Conservation (phyloP, 35 echinoderm and acorn worm genomes). For the Anneissia japonica region DNA sequence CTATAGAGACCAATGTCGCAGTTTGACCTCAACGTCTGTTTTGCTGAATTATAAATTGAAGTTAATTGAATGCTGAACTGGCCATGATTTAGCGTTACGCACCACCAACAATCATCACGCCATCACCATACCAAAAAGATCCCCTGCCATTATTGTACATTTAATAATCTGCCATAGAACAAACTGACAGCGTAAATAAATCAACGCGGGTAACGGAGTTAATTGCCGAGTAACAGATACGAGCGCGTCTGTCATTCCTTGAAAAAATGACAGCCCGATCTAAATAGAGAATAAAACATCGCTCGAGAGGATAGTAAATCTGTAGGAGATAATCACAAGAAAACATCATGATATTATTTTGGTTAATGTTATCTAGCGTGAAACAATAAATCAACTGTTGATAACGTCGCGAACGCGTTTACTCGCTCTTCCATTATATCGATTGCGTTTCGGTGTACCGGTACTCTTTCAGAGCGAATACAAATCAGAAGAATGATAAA, state of each 20-base stretch:
- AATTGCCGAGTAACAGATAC: neutral
- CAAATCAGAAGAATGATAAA: too few species aligned
- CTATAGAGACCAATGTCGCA: too few species aligned
- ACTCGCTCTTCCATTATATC: too few species aligned
- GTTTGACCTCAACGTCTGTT: too few species aligned
- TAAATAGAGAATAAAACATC: neutral
- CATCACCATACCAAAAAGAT: neutral
- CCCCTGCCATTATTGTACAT: too few species aligned
- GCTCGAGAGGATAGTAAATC: neutral
- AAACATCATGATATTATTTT: neutral
- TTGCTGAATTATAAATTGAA: too few species aligned
- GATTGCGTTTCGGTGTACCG: too few species aligned
- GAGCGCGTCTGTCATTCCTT: neutral
- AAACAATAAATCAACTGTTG: neutral
- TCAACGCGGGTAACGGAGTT: neutral
- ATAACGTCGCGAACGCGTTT: neutral
- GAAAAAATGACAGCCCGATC: neutral
- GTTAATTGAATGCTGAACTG: too few species aligned
- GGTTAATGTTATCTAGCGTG: neutral
- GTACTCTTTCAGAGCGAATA: too few species aligned
- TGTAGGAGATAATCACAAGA: neutral
- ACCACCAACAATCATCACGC: neutral
- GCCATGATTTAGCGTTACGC: too few species aligned
- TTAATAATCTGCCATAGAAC: neutral
- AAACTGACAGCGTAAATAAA: neutral